Percentiles rank a stretch among this genome's conserved stretches.
phyloP scores from a whole-genome alignment of 2,113 vertebrate genomes.

The Steatornis caripensis region DNA sequence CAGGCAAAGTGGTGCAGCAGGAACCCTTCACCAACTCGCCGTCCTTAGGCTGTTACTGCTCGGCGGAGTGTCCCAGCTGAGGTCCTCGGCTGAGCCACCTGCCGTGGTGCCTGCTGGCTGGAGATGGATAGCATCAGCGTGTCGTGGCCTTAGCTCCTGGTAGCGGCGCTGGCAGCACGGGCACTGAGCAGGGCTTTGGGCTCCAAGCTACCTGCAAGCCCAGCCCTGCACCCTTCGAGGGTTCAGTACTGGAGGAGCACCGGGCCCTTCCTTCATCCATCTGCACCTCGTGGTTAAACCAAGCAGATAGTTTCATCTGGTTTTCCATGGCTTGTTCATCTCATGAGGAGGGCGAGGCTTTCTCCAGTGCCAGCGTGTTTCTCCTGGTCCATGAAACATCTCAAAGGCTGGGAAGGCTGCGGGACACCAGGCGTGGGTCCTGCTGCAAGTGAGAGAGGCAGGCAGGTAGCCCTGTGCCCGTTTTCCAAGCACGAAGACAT shows the following conservation, averaged over 20 bases:
- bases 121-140: fast-evolving
- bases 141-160: background rate
- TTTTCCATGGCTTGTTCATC: background rate
- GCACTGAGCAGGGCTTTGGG: background rate
- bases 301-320: background rate
- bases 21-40: fast-evolving
- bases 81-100: background rate
- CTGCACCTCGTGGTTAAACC: fast-evolving
- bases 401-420: background rate
- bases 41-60: fast-evolving
- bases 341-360: background rate
- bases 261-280: background rate
- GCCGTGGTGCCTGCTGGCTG: fast-evolving
- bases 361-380: background rate
- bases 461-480: fast-evolving
- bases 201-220: fast-evolving
- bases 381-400: background rate
- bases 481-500: background rate
- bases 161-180: background rate
- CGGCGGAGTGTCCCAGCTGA: background rate
- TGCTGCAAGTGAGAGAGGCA: background rate
- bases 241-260: background rate
- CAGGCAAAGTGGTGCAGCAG: background rate
- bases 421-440: fast-evolving
- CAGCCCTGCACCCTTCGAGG: background rate